Evolutionary conservation across 2,113 vertebrate genomes (phyloP), one percentile per base, ranked within the genome.

Genomic region (Seriola dumerili): DNA sequence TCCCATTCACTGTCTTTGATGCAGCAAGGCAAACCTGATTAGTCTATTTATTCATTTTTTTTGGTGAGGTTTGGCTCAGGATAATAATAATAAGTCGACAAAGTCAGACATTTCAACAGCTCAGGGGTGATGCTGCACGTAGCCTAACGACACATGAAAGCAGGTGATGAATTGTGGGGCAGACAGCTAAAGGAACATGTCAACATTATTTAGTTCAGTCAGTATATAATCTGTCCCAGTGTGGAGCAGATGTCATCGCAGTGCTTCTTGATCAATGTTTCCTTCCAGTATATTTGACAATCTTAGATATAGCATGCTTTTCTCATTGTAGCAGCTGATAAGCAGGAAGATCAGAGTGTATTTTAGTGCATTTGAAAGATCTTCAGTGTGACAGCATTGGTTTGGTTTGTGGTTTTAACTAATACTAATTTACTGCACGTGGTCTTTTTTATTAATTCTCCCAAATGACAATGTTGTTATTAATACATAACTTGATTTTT

Each of bases 321-420:
- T 86, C 38, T 90, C 68, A 66, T 1, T 52, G 68, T 23, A 87
- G 83, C 84, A 91, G 88, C 76, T n/a, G 72, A 81, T 55, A 68
- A 82, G 84, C 82, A 92, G 78, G 78, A 89, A 85, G 61, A 86
- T 54, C n/a, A 65, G 80, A 73, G 48, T 81, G 76, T 8, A 10
- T 71, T 87, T 78, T n/a, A 91, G 90, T 92, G 89, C 88, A 88
- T 78, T 80, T 84, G 16, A 72, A 78, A 7, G 52, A 70, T 83
- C 40, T 80, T 78, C 80, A 88, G 78, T 68, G 61, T 87, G 85
- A 83, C 11, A 63, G 40, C 55, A 74, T 46, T 44, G 52, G 44
- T 59, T 90, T 78, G 66, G 23, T 85, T 88, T 65, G 76, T 66
- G n/a, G 57, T 87, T 85, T 48, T 8, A 68, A 65, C 58, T 23